Conservation (phyloP, 1,140 invertebrate species). For the Pseudomyrmex pallidus region DNA sequence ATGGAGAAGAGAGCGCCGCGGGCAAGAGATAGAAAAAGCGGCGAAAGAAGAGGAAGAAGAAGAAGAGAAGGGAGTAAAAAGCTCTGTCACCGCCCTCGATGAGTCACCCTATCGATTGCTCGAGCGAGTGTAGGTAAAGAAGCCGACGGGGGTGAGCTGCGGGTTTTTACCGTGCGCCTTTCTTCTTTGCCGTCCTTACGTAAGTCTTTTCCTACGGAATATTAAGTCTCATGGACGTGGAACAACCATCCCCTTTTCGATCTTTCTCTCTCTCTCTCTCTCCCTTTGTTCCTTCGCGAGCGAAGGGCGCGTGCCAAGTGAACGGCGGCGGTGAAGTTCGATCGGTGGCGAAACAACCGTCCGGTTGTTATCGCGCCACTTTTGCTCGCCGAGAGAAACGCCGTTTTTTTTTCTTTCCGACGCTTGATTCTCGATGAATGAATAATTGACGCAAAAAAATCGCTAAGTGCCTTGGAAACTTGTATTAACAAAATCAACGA, state of each 20-base stretch:
- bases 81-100: conserved; percentile 80
- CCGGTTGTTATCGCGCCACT: conserved; percentile 40
- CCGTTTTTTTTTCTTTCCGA: conserved; percentile 15
- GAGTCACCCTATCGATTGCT: conserved; percentile 83
- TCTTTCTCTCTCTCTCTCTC: not conserved
- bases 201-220: conserved; percentile 70
- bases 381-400: not conserved
- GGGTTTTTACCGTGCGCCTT: conserved; percentile 63
- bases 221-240: conserved; percentile 74
- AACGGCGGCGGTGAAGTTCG: conserved; percentile 49
- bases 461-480: no score
- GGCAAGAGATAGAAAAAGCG: conserved; percentile 32
- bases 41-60: conserved; percentile 63
- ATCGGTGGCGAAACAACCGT: conserved; percentile 44
- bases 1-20: conserved; percentile 38
- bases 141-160: conserved; percentile 58
- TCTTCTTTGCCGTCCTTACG: conserved; percentile 65
- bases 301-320: conserved; percentile 61
- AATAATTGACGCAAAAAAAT: not conserved
- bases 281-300: not conserved
- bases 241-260: conserved; percentile 21
- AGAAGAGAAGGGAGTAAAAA: conserved; percentile 57
- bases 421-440: conserved; percentile 1
- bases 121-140: conserved; percentile 67
- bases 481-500: no score